Evolutionary conservation across 2,113 vertebrate species (phyloP), one percentile per base, ranked within the genome.

Genomic region (Cyanistes caeruleus): DNA sequence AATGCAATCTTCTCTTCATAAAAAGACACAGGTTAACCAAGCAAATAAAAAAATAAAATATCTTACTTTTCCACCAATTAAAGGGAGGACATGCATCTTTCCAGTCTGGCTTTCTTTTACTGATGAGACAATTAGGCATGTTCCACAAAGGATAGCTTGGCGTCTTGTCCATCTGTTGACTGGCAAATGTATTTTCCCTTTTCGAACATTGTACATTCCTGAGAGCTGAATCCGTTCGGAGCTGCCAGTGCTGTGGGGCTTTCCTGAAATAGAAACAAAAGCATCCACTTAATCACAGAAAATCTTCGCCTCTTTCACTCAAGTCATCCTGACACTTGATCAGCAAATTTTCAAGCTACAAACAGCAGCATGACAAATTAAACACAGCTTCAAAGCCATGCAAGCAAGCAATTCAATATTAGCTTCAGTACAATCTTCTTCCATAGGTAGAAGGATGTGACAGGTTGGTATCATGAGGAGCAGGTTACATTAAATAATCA

Each of bases 11-110:
- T 46, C 70, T 89, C 33, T 59, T 51, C 1, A 1, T 51, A 67
- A 44, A 84, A 18, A 87, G 24, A 63, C 0, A 59, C 0, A 1
- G 12, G 22, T 78, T 93, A 74, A 86, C 9, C 21, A 84, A 70
- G 27, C 35, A 67, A 87, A 87, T 28, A 69, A 21, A 72, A 72
- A 74, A 90, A 44, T 12, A 37, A 72, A 84, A 21, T n/a, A 41
- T 97, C 98, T 97, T 98, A 99, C 99, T 98, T 99, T 99, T 95
- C 99, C 99, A 69, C 99, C 99, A 67, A 99, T 99, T 69, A 99
- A 98, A 59, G 99, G 99, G 93, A 99, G 98, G 83, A 99, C 98
- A 81, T 99, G 99, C 99, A 99, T 99, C 97, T 99, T 99, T 69
- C 99, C 99, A 3, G 98, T 98, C 97, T 99, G 98, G 97, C 99